Conservation (phyloP, 2,888 invertebrate genomes). For the Acleris emargana region DNA sequence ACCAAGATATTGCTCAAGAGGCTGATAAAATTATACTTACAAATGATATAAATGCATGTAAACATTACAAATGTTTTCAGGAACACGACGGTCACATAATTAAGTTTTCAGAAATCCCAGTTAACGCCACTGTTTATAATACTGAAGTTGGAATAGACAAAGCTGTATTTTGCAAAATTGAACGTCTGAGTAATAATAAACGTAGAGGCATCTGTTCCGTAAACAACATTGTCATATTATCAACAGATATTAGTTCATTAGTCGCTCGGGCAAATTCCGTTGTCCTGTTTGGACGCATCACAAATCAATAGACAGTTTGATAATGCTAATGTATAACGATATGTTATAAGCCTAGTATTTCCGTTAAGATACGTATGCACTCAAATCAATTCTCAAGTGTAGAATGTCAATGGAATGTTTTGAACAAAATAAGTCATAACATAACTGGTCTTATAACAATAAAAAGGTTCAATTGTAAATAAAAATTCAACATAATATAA, state of each 20-base stretch:
- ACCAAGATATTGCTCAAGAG: conserved; percentile 49
- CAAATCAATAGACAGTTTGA: conserved; percentile 31
- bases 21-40: conserved; percentile 46
- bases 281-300: conserved; percentile 53
- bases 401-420: neutral
- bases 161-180: too few species aligned
- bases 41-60: conserved; percentile 23
- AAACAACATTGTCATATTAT: conserved; percentile 19
- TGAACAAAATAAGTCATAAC: neutral
- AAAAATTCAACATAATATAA: too few species aligned
- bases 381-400: neutral
- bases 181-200: too few species aligned
- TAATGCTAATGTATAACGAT: conserved; percentile 36
- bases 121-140: too few species aligned
- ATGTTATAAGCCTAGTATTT: conserved; percentile 54
- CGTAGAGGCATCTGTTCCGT: too few species aligned
- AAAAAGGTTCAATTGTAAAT: too few species aligned
- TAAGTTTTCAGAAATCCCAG: too few species aligned
- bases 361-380: conserved; percentile 44
- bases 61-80: conserved; percentile 18
- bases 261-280: conserved; percentile 55
- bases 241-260: conserved; percentile 41
- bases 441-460: too few species aligned
- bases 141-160: neutral
- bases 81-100: neutral